Conservation (phyloP, 2,888 invertebrate genomes). For the Luperina nickerlii region DNA sequence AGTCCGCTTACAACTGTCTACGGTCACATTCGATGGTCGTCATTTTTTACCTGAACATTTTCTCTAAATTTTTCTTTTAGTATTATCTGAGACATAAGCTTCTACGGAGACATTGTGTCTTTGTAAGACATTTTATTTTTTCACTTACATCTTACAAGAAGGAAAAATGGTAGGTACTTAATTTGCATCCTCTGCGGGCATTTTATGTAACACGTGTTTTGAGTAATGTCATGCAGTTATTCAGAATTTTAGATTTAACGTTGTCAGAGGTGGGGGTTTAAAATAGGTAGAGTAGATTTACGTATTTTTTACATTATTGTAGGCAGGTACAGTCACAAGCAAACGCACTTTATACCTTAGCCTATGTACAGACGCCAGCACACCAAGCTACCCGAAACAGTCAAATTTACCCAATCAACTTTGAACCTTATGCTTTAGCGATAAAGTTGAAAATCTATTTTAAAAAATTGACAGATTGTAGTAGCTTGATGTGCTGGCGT, state of each 20-base stretch:
- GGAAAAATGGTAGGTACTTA: slow-evolving; percentile 13
- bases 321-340: background rate
- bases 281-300: background rate
- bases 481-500: too few relatives aligned
- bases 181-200: slow-evolving; percentile 23
- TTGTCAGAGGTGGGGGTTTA: background rate
- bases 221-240: slow-evolving; percentile 16
- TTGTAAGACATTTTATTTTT: background rate
- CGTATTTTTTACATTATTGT: background rate
- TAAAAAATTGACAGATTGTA: too few relatives aligned
- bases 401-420: too few relatives aligned
- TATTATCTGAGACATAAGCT: background rate
- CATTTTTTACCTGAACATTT: too few relatives aligned
- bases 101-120: background rate
- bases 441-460: too few relatives aligned
- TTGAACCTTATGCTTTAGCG: too few relatives aligned
- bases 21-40: too few relatives aligned
- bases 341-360: too few relatives aligned
- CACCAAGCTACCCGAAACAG: too few relatives aligned
- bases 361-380: too few relatives aligned
- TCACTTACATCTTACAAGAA: background rate
- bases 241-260: slow-evolving; percentile 22
- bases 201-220: slow-evolving; percentile 23
- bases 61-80: too few relatives aligned
- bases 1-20: background rate